phyloP scores from a whole-genome alignment of 2,797 vertebrate genomes.

The Cyclura pinguis region DNA sequence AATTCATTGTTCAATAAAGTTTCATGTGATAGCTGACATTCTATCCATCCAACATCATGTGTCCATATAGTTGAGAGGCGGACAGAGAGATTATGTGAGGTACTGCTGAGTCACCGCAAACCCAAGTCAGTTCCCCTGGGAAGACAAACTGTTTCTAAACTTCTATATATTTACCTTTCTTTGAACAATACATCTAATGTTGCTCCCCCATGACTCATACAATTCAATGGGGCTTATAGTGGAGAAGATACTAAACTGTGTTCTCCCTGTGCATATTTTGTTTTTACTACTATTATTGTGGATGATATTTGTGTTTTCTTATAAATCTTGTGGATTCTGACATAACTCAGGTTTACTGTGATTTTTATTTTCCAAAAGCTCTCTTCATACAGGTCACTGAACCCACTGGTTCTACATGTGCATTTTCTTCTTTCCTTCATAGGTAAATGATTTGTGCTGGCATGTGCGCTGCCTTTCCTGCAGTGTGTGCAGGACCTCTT shows the following conservation, averaged over 20 bases:
- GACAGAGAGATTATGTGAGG: neutral
- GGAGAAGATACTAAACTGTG: neutral
- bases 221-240: neutral
- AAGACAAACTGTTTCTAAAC: neutral
- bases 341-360: neutral
- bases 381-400: neutral
- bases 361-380: neutral
- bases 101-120: neutral
- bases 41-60: neutral
- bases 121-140: neutral
- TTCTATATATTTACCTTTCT: neutral
- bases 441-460: slow-evolving; percentile 98
- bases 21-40: neutral
- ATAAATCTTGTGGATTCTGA: neutral
- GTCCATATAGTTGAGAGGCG: neutral
- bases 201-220: neutral
- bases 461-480: slow-evolving; percentile 96
- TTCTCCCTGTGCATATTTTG: neutral
- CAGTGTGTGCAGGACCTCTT: slow-evolving; percentile 92
- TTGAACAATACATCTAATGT: neutral
- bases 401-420: neutral
- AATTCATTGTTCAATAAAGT: neutral
- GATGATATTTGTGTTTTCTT: neutral
- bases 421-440: slow-evolving; percentile 24
- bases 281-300: too few species aligned